Percentiles rank a stretch among this genome's conserved stretches.
Conservation (phyloP, 1,140 invertebrate species). For the Branchinecta lynchi region DNA sequence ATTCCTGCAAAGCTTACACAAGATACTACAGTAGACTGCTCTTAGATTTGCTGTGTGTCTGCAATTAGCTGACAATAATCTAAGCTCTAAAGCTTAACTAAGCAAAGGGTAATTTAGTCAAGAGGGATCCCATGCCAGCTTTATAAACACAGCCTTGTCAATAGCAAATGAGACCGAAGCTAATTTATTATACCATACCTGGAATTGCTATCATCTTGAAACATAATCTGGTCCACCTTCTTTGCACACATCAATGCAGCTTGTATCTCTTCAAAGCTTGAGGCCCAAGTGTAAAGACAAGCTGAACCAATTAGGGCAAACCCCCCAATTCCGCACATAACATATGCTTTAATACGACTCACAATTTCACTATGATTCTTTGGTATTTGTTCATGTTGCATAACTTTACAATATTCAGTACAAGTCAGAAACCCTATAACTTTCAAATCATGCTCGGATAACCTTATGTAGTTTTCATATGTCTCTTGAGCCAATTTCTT, state of each 20-base stretch:
- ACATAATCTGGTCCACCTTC: constrained; percentile 42
- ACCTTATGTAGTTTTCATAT: too few relatives aligned
- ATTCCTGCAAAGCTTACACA: too few relatives aligned
- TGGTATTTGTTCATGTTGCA: constrained; percentile 25
- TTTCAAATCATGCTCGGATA: constrained; percentile 34
- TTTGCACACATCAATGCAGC: constrained; percentile 40
- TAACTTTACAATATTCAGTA: constrained; percentile 47
- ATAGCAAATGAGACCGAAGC: neutral
- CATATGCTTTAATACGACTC: constrained; percentile 58
- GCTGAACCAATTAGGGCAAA: constrained; percentile 77
- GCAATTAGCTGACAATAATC: too few relatives aligned
- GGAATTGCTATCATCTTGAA: constrained; percentile 75
- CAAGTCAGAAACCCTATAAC: constrained; percentile 78
- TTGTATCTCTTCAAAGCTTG: constrained; percentile 47
- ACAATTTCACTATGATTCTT: constrained; percentile 54
- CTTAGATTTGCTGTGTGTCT: too few relatives aligned
- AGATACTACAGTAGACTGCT: too few relatives aligned
- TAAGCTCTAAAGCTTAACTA: too few relatives aligned
- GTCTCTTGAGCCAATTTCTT: too few relatives aligned
- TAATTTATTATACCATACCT: constrained; percentile 31
- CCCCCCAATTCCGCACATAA: constrained; percentile 73
- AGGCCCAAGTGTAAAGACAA: constrained; percentile 79
- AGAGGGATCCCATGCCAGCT: too few relatives aligned
- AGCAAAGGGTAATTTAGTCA: too few relatives aligned
- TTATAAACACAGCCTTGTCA: too few relatives aligned